A percentile compares a stretch with the other conserved stretches of the same genome.
Conservation (phyloP, 2,797 vertebrate genomes). For the Argyrosomus regius region DNA sequence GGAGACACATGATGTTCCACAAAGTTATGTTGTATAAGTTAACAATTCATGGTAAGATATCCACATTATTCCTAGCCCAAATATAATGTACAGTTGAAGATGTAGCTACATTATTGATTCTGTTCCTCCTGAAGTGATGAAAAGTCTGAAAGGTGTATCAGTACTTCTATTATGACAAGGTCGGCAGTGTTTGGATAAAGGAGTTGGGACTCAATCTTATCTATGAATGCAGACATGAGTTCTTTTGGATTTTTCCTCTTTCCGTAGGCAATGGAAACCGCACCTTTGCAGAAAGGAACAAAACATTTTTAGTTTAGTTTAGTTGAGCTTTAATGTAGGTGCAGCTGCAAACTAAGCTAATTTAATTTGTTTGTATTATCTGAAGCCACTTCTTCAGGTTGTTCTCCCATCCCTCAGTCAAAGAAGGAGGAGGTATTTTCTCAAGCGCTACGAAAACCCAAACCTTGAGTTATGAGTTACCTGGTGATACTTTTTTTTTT, state of each 20-base stretch:
- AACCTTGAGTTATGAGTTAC: too few species aligned
- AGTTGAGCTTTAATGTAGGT: not conserved
- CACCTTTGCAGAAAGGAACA: not conserved
- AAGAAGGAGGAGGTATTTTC: not conserved
- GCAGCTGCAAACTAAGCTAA: not conserved
- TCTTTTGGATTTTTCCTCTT: not conserved
- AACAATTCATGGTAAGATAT: not conserved
- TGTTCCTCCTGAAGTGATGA: not conserved
- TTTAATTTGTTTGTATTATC: not conserved
- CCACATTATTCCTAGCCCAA: not conserved
- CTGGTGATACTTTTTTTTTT: not conserved
- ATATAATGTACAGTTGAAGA: conserved; percentile 1
- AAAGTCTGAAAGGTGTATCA: conserved; percentile 11
- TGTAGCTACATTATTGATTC: conserved; percentile 3
- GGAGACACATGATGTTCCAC: not conserved
- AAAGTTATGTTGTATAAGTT: not conserved
- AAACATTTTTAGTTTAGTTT: not conserved
- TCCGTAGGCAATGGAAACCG: not conserved
- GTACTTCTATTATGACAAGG: not conserved
- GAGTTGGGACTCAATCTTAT: not conserved
- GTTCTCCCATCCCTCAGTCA: too few species aligned
- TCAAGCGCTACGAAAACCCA: not conserved
- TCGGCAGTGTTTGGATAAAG: not conserved
- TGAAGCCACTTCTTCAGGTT: not conserved
- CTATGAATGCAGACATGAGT: not conserved